Evolutionary conservation across 2,113 vertebrate species (phyloP), one percentile per base, ranked within the genome.

Genomic region (Chaetodon auriga): DNA sequence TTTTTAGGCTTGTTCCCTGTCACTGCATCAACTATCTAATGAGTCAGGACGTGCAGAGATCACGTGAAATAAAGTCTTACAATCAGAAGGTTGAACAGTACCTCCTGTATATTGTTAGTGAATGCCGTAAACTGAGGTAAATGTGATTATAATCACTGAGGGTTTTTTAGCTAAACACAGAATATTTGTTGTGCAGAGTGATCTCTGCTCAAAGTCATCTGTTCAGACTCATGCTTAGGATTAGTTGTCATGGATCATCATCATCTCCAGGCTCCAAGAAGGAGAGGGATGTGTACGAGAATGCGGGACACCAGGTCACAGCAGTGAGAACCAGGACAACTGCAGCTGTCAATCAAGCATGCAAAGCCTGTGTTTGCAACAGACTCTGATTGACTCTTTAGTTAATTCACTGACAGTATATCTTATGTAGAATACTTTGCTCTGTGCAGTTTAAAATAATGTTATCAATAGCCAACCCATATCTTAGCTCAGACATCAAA

Each of bases 221-320:
- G 35, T 35, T n/a, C 12, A 51, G 51, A 41, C 45, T 43, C 21
- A 30, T 54, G 25, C 7, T 54, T 6, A 46, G 45, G n/a, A 16
- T 21, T 23, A 8, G 57, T 38, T 76, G 5, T 54, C 18, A 72
- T 36, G 18, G n/a, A 25, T 7, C 12, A 36, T 7, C 12, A 36
- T 73, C 58, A 63, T 70, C 51, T 75, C 36, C 91, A 96, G 96
- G 96, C 19, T 96, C 96, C 19, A 13, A 25, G n/a, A 89, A 93
- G 73, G 96, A 96, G 87, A 90, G 96, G 68, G 89, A 94, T 16
- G 93, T 95, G 66, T 95, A 92, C 6, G 43, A 81, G 74, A 96
- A 92, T 68, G 95, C 93, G 0, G 95, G 95, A n/a, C 92, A 82
- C 7, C 69, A 62, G 23, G 51, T 90, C 36, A 43, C 48, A 2